Base-by-base conservation (phyloP, 2,113 vertebrate genomes). In the Perognathus longimembris region DNA sequence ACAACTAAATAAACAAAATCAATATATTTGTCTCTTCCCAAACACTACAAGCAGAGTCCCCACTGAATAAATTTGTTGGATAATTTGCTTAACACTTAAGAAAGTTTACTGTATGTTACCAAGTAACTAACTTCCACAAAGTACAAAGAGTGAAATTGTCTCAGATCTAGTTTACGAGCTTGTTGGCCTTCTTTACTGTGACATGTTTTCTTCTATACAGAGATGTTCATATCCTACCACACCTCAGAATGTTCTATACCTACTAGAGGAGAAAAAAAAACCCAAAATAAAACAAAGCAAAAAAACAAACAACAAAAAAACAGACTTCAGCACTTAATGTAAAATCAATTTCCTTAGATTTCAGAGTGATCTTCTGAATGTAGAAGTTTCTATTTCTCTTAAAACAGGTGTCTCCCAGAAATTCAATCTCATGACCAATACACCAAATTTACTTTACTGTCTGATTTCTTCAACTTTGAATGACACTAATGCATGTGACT, bases 321-420 rank as follows among this genome's bases (percentile, higher is more conserved):
- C 2, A 21, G 3, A 22, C 82, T 74, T 81, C n/a, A 61, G 32
- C 18, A 21, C 2, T 15, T 89, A 64, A 86, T 81, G 22, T 87
- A 95, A 95, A 93, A 85, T 81, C 12, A 3, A 67, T 10, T 59
- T 87, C 40, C 18, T 2, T 30, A 45, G 1, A 7, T 73, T 7
- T 36, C 54, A 78, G 36, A 54, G 75, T 78, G 28, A 85, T 78
- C 22, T 84, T 84, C 40, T 30, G 12, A 87, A 11, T 38, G 71
- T 89, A 2, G 36, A 85, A 24, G 28, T 92, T 86, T 64, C 36
- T 30, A 50, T 93, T 89, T 82, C 61, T 94, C 30, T 85, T 71
- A 40, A 93, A 87, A 77, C 17, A 59, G 9, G 70, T 17, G 40
- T 66, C 40, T 71, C 24, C 8, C 71, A 18, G 54, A 67, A 2